Percentiles rank a stretch among this genome's conserved stretches.
Evolutionary conservation across 2,888 invertebrate species (phyloP).

Genomic region (Aspidiotus rigidus): DNA sequence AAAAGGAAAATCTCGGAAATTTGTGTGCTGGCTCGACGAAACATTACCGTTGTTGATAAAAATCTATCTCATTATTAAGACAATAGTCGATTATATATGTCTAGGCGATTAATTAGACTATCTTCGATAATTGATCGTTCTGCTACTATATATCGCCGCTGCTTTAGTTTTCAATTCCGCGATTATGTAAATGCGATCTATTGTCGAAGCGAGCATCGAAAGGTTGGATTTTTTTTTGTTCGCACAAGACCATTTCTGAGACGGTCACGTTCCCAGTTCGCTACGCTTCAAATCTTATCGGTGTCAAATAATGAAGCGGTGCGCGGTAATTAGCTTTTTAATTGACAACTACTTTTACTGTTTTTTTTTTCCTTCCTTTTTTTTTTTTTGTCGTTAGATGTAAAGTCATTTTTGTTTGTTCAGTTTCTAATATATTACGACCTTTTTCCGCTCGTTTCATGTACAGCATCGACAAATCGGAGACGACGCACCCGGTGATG

Average conservation of each 20-base stretch:
- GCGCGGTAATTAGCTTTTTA: constrained; percentile 12
- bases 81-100: constrained; percentile 23
- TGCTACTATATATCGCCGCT: background rate
- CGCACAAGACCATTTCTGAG: background rate
- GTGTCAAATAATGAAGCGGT: constrained; percentile 7
- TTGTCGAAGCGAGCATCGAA: constrained; percentile 13
- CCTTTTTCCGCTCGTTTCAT: no score
- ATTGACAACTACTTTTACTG: constrained; percentile 8
- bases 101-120: constrained; percentile 22
- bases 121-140: constrained; percentile 20
- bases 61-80: constrained; percentile 24
- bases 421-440: no score
- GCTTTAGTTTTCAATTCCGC: constrained; percentile 14
- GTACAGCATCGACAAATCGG: constrained; percentile 48
- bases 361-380: background rate
- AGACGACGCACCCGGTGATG: constrained; percentile 40
- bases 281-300: constrained; percentile 2
- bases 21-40: background rate
- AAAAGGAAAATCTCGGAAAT: constrained; percentile 2
- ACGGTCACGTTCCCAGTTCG: constrained; percentile 12
- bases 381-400: background rate
- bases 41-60: constrained; percentile 19
- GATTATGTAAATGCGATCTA: constrained; percentile 23
- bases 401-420: background rate
- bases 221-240: background rate